Evolutionary conservation across 2,888 invertebrate species (phyloP), one percentile per base, ranked within the genome.

Genomic region (Rhodophaea formosa): DNA sequence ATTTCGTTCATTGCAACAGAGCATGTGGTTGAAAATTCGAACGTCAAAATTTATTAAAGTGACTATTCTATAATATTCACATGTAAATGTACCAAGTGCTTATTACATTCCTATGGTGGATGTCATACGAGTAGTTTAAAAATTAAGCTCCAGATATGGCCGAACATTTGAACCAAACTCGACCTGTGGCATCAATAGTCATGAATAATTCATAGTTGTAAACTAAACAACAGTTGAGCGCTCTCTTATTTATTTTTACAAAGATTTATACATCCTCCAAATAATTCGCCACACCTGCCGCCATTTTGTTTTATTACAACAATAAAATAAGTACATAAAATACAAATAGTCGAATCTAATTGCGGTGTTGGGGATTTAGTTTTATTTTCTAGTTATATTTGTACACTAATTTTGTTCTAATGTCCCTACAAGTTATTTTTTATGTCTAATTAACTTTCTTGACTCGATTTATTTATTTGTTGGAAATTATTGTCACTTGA

Each of bases 181-280:
- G 29, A 47, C 43, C 54, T 58, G 60, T 59, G 60, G 61, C 68
- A 70, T 75, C 69, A 72, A 75, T 74, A 67, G 59, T 49, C 14
- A 71, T 81, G 76, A 77, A 82, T 81, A 67, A 81, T 81, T 75
- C 75, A 81, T 75, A 57, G 55, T 59, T 63, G 59, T 62, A 67
- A 70, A 63, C 65, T 59, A 39, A 60, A 56, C 49, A 55, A 46
- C 60, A 47, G 49, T 57, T 57, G 51, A 39, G 54, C 47, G 60
- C 59, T 56, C 58, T 61, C 53, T 67, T 63, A 62, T 62, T 59
- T 66, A 69, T 68, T 68, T 62, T 71, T 63, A 71, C 64, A 68
- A 53, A 68, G 67, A 71, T 72, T 70, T 68, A 69, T 70, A 58
- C 63, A 61, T 62, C 64, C 65, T 61, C 53, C 32, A 16, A 47